phyloP scores from a whole-genome alignment of 2,888 invertebrate species.

The Carabus problematicus region DNA sequence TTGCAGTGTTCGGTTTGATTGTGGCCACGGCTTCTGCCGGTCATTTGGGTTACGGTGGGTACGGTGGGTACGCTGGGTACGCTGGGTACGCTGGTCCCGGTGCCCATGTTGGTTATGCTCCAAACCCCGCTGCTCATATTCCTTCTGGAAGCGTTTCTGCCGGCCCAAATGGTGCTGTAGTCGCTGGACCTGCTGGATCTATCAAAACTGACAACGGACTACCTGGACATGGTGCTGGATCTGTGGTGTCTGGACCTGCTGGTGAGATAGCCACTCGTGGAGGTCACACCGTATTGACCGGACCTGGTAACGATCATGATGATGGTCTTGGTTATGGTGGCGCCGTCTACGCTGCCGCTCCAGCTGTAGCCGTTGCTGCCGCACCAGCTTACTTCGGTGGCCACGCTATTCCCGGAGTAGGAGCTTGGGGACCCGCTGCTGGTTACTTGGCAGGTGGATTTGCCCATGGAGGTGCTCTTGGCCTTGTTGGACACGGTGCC shows the following conservation, averaged over 20 bases:
- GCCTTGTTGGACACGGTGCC: slow-evolving; percentile 11
- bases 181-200: slow-evolving; percentile 40
- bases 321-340: slow-evolving; percentile 12
- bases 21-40: slow-evolving; percentile 14
- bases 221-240: slow-evolving; percentile 35
- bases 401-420: slow-evolving; percentile 17
- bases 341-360: background rate
- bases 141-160: slow-evolving; percentile 31
- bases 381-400: slow-evolving; percentile 20
- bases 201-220: slow-evolving; percentile 38
- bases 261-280: slow-evolving; percentile 45
- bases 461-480: slow-evolving; percentile 9
- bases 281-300: slow-evolving; percentile 37
- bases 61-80: background rate
- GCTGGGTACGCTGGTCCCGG: slow-evolving; percentile 19
- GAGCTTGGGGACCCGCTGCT: slow-evolving; percentile 13
- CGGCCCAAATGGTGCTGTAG: slow-evolving; percentile 37
- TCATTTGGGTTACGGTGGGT: slow-evolving; percentile 21
- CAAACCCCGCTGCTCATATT: slow-evolving; percentile 40
- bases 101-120: slow-evolving; percentile 27
- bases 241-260: slow-evolving; percentile 44
- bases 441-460: slow-evolving; percentile 3
- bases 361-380: slow-evolving; percentile 11
- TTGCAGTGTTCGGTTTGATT: slow-evolving; percentile 17
- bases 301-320: slow-evolving; percentile 28